Percentiles rank a stretch among this genome's conserved stretches.
Conservation (phyloP, 1,140 invertebrate genomes). For the Meteorus sp. region DNA sequence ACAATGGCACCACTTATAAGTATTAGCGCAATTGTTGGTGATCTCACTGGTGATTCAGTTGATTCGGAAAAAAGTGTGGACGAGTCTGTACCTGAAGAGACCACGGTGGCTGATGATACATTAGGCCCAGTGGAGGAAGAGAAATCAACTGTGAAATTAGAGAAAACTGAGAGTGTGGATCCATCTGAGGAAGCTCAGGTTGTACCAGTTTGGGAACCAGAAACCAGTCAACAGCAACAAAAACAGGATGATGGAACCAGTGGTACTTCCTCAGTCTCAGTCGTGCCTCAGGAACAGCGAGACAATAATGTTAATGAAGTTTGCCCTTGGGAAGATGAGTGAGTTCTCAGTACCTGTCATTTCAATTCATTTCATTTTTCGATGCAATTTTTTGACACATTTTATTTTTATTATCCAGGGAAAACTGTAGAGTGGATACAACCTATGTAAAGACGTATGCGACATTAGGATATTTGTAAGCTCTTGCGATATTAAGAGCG, state of each 20-base stretch:
- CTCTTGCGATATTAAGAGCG: background rate
- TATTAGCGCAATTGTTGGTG: slow-evolving; percentile 70
- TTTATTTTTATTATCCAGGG: slow-evolving; percentile 67
- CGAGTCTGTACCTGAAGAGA: slow-evolving; percentile 22
- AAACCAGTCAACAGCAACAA: slow-evolving; percentile 34
- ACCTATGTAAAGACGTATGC: slow-evolving; percentile 90
- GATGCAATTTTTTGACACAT: slow-evolving; percentile 22
- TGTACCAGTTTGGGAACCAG: slow-evolving; percentile 47
- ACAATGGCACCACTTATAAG: slow-evolving; percentile 68
- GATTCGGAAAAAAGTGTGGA: slow-evolving; percentile 33
- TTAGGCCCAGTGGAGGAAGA: slow-evolving; percentile 14
- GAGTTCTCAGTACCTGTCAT: slow-evolving; percentile 56
- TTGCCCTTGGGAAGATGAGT: slow-evolving; percentile 90
- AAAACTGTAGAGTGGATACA: slow-evolving; percentile 79
- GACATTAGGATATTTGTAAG: slow-evolving; percentile 85
- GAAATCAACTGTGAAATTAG: slow-evolving; percentile 31
- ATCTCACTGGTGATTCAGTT: slow-evolving; percentile 52
- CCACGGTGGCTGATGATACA: slow-evolving; percentile 31
- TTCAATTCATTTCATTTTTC: background rate
- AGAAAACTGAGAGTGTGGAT: slow-evolving; percentile 30
- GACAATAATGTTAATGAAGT: slow-evolving; percentile 73
- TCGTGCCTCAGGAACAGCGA: slow-evolving; percentile 47
- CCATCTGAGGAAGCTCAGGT: slow-evolving; percentile 45
- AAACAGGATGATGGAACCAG: slow-evolving; percentile 10
- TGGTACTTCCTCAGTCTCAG: slow-evolving; percentile 8